phyloP scores from a whole-genome alignment of 2,888 invertebrate genomes.

The Eupithecia tripunctaria region DNA sequence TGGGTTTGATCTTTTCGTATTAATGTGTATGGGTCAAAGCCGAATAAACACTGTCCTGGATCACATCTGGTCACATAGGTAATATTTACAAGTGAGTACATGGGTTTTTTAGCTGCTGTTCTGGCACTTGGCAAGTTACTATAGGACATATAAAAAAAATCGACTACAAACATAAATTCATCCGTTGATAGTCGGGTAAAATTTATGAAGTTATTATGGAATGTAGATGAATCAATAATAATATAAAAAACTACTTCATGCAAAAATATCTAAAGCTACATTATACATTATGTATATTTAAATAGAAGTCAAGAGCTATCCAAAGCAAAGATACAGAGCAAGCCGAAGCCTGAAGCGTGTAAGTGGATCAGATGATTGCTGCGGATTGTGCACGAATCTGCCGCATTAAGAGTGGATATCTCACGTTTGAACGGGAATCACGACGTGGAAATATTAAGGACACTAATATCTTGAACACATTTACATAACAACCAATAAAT shows the following conservation, averaged over 20 bases:
- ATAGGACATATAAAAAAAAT: not conserved
- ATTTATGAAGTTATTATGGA: no score
- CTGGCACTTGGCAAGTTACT: not conserved
- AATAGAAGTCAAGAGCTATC: conserved; percentile 31
- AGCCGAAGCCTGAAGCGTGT: conserved; percentile 58
- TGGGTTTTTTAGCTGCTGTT: not conserved
- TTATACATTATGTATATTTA: not conserved
- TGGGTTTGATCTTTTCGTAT: not conserved
- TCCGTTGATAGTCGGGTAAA: no score
- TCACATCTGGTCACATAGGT: not conserved
- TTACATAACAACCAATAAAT: conserved; percentile 82
- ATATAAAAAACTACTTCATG: not conserved
- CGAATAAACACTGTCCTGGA: not conserved
- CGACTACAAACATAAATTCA: no score
- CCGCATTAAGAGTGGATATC: conserved; percentile 66
- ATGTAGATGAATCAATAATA: not conserved
- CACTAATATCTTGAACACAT: conserved; percentile 81
- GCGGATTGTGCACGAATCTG: conserved; percentile 62
- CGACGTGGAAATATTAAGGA: conserved; percentile 81
- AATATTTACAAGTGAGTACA: not conserved
- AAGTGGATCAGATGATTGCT: conserved; percentile 67
- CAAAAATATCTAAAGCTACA: not conserved
- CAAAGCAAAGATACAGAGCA: conserved; percentile 33
- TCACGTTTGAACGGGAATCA: conserved; percentile 75
- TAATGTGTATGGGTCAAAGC: not conserved